These are phyloP conservation scores for Lissonota sp. DNA, from an alignment of 2,888 invertebrate genomes.

Conservation along the genomic window DNA sequence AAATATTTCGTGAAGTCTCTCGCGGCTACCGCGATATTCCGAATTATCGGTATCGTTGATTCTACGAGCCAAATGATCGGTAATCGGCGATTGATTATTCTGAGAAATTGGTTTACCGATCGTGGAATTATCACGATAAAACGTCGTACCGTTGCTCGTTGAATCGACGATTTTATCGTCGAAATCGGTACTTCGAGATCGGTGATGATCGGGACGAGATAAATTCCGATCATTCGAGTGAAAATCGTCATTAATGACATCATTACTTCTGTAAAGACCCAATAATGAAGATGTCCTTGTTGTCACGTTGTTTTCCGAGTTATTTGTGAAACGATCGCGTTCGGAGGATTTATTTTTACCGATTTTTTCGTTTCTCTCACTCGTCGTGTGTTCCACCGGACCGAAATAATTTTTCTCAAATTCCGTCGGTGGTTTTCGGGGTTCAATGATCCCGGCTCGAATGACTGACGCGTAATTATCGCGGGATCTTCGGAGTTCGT, in stretches of 20 bases:
- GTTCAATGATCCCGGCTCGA: conserved; percentile 34
- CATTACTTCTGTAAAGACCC: conserved; percentile 30
- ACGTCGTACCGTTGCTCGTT: conserved; percentile 22
- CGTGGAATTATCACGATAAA: conserved; percentile 9
- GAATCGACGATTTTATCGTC: conserved; percentile 6
- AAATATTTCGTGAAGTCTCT: conserved; percentile 81
- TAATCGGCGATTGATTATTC: conserved; percentile 19
- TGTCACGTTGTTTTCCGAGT: background rate
- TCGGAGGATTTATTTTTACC: conserved; percentile 11
- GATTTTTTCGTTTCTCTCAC: conserved; percentile 12
- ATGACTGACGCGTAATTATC: no score
- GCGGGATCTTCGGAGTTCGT: background rate
- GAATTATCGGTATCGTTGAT: conserved; percentile 23
- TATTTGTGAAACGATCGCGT: conserved; percentile 15
- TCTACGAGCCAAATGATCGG: background rate
- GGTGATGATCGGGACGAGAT: background rate
- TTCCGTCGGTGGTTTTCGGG: conserved; percentile 77
- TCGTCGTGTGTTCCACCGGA: conserved; percentile 19
- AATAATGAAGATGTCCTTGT: background rate
- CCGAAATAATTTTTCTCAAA: conserved; percentile 78
- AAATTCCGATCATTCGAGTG: conserved; percentile 4
- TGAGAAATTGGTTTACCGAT: background rate
- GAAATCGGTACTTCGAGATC: conserved; percentile 62
- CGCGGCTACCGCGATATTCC: conserved; percentile 75
- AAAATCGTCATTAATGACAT: conserved; percentile 18